phyloP scores from a whole-genome alignment of 2,888 invertebrate species.

The Synergus japonicus region DNA sequence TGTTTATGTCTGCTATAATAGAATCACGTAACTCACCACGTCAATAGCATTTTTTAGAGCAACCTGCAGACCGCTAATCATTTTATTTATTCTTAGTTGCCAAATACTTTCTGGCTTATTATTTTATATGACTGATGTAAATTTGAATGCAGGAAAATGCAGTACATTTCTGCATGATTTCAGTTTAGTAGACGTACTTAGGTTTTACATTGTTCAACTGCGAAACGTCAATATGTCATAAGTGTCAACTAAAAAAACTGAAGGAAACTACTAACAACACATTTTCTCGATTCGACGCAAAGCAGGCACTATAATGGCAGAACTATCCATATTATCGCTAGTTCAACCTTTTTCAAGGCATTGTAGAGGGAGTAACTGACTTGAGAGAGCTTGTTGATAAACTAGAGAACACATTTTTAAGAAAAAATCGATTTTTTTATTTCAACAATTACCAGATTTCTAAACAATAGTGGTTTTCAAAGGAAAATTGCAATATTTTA shows the following conservation, averaged over 20 bases:
- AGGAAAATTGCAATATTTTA: too few relatives aligned
- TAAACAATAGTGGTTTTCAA: too few relatives aligned
- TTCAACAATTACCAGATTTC: too few relatives aligned
- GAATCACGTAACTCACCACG: slow-evolving; percentile 70
- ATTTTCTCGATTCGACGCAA: slow-evolving; percentile 22
- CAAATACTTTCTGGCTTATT: slow-evolving; percentile 34
- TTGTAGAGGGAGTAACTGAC: slow-evolving; percentile 4
- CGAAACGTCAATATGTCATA: slow-evolving; percentile 15
- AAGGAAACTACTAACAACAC: slow-evolving; percentile 10
- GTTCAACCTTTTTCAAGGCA: slow-evolving; percentile 12
- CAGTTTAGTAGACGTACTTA: background rate
- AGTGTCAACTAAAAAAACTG: background rate
- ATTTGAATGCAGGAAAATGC: slow-evolving; percentile 13
- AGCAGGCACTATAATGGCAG: background rate
- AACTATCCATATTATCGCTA: slow-evolving; percentile 13
- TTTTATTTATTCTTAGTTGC: slow-evolving; percentile 60
- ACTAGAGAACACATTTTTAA: slow-evolving; percentile 1
- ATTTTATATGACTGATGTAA: slow-evolving; percentile 23
- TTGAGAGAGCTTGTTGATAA: background rate
- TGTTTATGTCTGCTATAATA: slow-evolving; percentile 30
- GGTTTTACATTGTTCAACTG: background rate
- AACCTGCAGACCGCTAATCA: slow-evolving; percentile 75
- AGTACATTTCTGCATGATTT: slow-evolving; percentile 32
- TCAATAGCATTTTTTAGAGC: slow-evolving; percentile 76
- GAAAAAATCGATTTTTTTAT: background rate